A percentile compares a stretch with the other conserved stretches of the same genome.
Evolutionary conservation across 2,888 invertebrate genomes (phyloP).

Genomic region (Chirona hameri): DNA sequence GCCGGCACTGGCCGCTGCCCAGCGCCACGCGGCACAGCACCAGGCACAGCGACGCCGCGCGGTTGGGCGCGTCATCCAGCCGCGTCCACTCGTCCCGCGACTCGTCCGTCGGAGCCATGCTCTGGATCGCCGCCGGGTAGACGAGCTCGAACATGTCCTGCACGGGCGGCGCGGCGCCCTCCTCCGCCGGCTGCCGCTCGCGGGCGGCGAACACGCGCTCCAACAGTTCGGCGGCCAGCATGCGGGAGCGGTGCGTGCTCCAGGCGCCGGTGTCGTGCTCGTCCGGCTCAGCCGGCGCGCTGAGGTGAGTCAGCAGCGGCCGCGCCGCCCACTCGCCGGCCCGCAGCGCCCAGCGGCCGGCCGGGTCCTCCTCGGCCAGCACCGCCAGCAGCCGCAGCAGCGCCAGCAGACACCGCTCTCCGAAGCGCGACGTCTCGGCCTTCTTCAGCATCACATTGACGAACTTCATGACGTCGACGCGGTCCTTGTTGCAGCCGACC

Average conservation of each 20-base stretch:
- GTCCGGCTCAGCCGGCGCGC: background rate
- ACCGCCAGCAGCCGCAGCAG: background rate
- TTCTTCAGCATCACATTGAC: background rate
- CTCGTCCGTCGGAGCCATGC: background rate
- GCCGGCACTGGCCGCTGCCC: background rate
- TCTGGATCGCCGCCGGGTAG: background rate
- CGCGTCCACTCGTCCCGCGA: background rate
- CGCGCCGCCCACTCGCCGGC: background rate
- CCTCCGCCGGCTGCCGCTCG: background rate
- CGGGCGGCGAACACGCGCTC: background rate
- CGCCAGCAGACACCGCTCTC: background rate
- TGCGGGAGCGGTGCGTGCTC: slow-evolving; percentile 1
- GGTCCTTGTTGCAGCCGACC: background rate
- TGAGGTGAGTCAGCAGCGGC: slow-evolving; percentile 9
- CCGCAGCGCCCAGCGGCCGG: background rate
- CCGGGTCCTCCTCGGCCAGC: background rate
- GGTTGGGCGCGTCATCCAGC: background rate
- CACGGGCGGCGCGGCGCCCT: background rate
- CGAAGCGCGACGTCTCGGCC: background rate
- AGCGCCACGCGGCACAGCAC: background rate
- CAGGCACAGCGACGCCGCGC: background rate
- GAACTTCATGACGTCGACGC: slow-evolving; percentile 2
- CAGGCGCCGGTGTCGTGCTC: background rate
- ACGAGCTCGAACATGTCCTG: background rate
- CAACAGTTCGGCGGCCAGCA: background rate